A percentile compares a stretch with the other conserved stretches of the same genome.
Conservation (phyloP, 2,113 vertebrate species). For the Rhagologus leucostigma region DNA sequence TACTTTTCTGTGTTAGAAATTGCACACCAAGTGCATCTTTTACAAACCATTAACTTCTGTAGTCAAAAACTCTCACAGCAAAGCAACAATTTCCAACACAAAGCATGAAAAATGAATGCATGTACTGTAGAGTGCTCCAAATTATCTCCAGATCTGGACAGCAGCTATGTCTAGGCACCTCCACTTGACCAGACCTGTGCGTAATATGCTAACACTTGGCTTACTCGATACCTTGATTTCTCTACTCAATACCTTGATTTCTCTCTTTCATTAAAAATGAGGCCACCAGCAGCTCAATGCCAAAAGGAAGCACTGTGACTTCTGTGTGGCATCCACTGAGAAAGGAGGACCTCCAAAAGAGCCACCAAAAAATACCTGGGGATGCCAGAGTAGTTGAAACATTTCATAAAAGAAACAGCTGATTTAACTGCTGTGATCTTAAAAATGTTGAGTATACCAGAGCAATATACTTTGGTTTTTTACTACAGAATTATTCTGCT, state of each 20-base stretch:
- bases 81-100: neutral
- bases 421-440: neutral
- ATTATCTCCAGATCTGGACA: neutral
- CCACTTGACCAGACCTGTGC: neutral
- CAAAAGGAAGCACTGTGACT: neutral
- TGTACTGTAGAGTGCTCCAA: neutral
- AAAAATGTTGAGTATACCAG: neutral
- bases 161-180: neutral
- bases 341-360: neutral
- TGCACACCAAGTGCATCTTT: neutral
- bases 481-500: neutral
- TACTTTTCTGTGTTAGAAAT: neutral
- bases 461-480: neutral
- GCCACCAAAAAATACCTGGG: neutral
- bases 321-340: neutral
- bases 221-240: neutral
- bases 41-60: neutral
- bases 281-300: neutral
- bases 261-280: neutral
- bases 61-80: neutral
- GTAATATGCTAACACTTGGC: fast-evolving
- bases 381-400: neutral
- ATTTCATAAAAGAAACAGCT: neutral
- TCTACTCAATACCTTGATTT: neutral
- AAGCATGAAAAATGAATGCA: neutral